These are phyloP conservation scores for Theodoxus fluviatilis DNA, from an alignment of 2,888 invertebrate genomes.

Conservation along the genomic window DNA sequence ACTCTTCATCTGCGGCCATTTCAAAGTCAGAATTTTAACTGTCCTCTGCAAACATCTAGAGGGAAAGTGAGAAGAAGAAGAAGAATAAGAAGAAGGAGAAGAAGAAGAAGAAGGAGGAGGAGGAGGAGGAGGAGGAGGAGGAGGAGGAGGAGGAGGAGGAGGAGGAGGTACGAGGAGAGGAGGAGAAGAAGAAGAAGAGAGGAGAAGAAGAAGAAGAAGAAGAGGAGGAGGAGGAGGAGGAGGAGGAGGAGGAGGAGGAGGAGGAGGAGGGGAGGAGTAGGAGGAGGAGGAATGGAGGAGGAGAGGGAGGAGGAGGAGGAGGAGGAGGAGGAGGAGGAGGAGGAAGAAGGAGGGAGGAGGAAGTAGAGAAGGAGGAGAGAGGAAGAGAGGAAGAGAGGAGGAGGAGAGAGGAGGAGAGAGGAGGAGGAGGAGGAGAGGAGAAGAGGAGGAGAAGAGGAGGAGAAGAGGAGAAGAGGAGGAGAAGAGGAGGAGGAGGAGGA, in stretches of 20 bases:
- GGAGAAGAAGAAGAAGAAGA: not conserved
- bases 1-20: too few relatives aligned
- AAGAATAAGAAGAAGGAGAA: not conserved
- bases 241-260: not conserved
- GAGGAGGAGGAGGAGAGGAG: not conserved
- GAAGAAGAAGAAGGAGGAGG: not conserved
- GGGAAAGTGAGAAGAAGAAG: not conserved
- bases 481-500: slow-evolving; percentile 12
- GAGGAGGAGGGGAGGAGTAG: not conserved
- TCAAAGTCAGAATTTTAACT: too few relatives aligned
- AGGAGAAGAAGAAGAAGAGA: not conserved
- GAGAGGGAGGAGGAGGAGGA: not conserved
- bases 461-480: not conserved
- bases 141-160: not conserved
- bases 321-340: not conserved
- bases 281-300: not conserved
- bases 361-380: not conserved
- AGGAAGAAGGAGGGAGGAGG: not conserved
- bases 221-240: not conserved
- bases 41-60: not conserved
- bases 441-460: not conserved
- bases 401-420: not conserved
- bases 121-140: not conserved
- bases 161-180: too few relatives aligned
- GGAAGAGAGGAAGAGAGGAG: not conserved